Conservation (phyloP, 2,113 vertebrate species). For the Orycteropus afer region DNA sequence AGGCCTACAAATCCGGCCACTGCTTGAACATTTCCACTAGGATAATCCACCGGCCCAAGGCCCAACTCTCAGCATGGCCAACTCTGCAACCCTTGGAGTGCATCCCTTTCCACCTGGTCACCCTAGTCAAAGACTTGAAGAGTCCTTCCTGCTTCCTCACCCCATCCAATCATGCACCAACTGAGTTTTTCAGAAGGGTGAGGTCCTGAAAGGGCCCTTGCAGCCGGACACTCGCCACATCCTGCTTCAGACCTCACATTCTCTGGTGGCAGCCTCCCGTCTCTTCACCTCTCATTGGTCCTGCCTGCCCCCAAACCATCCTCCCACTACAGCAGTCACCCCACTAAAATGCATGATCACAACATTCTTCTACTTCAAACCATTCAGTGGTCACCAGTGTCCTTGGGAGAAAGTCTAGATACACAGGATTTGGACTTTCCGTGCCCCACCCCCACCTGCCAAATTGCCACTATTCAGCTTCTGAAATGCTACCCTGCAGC, state of each 20-base stretch:
- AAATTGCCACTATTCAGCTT: background rate
- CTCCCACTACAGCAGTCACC: background rate
- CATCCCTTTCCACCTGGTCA: background rate
- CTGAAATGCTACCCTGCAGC: slow-evolving; percentile 30
- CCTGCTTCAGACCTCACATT: background rate
- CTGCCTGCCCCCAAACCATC: background rate
- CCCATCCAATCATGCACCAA: background rate
- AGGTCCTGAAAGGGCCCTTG: background rate
- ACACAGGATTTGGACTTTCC: background rate
- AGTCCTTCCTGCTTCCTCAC: background rate
- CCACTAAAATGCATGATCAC: background rate
- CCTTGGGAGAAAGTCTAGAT: background rate
- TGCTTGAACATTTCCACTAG: background rate
- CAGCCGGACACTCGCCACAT: background rate
- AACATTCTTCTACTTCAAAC: background rate
- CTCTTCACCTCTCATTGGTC: background rate
- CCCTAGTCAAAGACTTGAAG: background rate
- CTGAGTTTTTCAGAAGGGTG: background rate
- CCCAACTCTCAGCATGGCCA: background rate
- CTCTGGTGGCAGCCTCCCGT: background rate
- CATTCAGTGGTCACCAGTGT: background rate
- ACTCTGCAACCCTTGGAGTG: background rate
- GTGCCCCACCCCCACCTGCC: background rate
- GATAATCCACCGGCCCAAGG: background rate
- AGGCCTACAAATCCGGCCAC: background rate